Base-by-base conservation (phyloP, 2,113 vertebrate species). In the Phylloscopus whistleri region DNA sequence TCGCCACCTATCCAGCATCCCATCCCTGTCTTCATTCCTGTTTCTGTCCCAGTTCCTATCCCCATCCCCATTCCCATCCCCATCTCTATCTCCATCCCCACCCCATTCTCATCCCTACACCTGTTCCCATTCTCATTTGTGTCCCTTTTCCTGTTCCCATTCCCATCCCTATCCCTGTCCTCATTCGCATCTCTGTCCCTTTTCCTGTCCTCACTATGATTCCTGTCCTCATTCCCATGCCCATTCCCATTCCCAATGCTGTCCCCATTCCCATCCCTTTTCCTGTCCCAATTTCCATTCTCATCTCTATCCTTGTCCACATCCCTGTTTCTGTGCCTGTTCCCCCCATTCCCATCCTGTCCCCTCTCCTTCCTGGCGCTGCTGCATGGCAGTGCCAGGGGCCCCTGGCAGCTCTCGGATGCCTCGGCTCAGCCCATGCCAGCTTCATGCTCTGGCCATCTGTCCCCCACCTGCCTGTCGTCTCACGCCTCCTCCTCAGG, bases 321-420 rank as follows among this genome's bases (percentile, higher is more conserved):
- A n/a, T 46, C 11, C 39, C 30, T 31, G 26, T 55, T 83, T 48
- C 55, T 48, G 30, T 76, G 16, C 19, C 59, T 83, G 11, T 59
- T 69, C 6, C 20, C 23, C 46, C 30, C 15, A 7, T 67, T 63
- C 72, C 49, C 39, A 79, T 8, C 33, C 41, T 28, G 22, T 58
- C 46, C 56, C n/a, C 33, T 89, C 30, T 51, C 41, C n/a, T 70
- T 55, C 52, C 48, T 10, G 53, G 27, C 52, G 43, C 33, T 58
- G 43, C 44, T 55, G 52, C 0, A 0, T 2, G 26, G 37, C 0
- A 0, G 14, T 89, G 72, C 58, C 46, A 10, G 66, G 56, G 78
- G 55, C 66, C 51, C 26, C 83, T 35, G 7, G n/a, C 72, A 89
- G 70, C 67, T 90, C 69, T 73, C 0, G 18, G 74, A 85, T 90